Evolutionary conservation across 2,113 vertebrate genomes (phyloP).

Genomic region (Leptobrachium ailaonicum): DNA sequence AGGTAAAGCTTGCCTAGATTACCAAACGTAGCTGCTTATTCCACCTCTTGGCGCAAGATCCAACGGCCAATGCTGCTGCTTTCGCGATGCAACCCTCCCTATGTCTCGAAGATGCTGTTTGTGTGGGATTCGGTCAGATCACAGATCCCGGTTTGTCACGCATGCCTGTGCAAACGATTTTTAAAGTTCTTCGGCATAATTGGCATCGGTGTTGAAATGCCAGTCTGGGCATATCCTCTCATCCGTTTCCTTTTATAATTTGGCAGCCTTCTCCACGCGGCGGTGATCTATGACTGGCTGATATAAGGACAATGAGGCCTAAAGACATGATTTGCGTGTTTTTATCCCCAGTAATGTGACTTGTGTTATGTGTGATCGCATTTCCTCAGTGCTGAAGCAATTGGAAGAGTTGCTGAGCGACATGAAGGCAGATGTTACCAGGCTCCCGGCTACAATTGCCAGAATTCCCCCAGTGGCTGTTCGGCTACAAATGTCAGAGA

Average conservation of each 20-base stretch:
- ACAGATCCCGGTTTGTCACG: too few species aligned
- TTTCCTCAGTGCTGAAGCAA: constrained; percentile 87
- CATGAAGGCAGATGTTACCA: constrained; percentile 97
- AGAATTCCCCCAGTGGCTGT: constrained; percentile 94
- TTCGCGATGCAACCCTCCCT: background rate
- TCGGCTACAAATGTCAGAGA: constrained; percentile 94
- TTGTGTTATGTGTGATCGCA: background rate
- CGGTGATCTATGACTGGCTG: too few species aligned
- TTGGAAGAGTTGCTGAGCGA: constrained; percentile 96
- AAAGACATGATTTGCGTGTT: too few species aligned
- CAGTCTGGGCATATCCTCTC: too few species aligned
- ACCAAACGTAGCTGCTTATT: background rate
- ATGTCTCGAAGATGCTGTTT: background rate
- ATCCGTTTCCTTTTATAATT: too few species aligned
- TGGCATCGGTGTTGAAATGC: too few species aligned
- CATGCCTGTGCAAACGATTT: too few species aligned
- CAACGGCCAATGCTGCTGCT: background rate
- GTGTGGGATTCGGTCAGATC: too few species aligned
- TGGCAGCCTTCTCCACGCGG: too few species aligned
- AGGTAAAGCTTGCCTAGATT: constrained; percentile 69
- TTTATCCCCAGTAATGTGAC: too few species aligned
- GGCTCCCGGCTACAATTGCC: constrained; percentile 92
- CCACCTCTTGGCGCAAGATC: background rate
- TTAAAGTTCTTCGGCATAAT: too few species aligned
- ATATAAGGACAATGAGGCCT: too few species aligned